phyloP scores from a whole-genome alignment of 2,797 vertebrate species.

The Poeciliopsis presidionis region DNA sequence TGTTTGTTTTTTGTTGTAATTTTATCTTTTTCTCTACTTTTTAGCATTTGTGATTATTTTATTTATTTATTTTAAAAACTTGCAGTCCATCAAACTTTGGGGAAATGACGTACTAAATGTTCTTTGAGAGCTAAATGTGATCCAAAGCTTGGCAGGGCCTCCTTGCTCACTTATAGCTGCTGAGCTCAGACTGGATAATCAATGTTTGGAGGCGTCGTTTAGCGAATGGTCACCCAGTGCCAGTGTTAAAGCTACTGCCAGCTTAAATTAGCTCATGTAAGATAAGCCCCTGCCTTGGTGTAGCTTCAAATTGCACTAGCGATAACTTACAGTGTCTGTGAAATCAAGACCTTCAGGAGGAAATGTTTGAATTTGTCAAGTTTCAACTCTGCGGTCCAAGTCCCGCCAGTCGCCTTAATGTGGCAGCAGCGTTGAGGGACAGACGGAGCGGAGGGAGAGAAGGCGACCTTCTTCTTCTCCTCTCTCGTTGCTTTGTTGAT shows the following conservation, averaged over 20 bases:
- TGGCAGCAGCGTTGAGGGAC: constrained; percentile 47
- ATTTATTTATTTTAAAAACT: neutral
- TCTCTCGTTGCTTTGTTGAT: constrained; percentile 64
- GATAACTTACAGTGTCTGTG: constrained; percentile 11
- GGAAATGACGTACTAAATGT: constrained; percentile 1
- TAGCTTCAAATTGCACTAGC: constrained; percentile 8
- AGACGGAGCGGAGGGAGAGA: constrained; percentile 60
- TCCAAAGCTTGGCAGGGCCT: constrained; percentile 9
- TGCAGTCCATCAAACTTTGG: neutral
- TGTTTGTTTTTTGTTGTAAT: neutral
- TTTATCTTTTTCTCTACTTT: neutral
- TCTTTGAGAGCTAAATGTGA: constrained; percentile 3
- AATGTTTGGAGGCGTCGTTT: constrained; percentile 8
- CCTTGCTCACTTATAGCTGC: neutral
- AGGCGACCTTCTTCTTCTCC: constrained; percentile 53
- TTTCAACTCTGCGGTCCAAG: constrained; percentile 34
- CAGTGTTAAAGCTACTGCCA: constrained; percentile 18
- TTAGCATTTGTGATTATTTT: no score
- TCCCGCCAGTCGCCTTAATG: constrained; percentile 35
- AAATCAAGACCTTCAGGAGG: constrained; percentile 11
- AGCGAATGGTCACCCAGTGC: constrained; percentile 14
- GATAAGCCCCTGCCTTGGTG: neutral
- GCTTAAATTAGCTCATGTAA: constrained; percentile 14
- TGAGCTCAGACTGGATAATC: constrained; percentile 34
- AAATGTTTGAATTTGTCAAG: constrained; percentile 23